Base-by-base conservation (phyloP, 2,888 invertebrate species). In the Diadromus collaris region DNA sequence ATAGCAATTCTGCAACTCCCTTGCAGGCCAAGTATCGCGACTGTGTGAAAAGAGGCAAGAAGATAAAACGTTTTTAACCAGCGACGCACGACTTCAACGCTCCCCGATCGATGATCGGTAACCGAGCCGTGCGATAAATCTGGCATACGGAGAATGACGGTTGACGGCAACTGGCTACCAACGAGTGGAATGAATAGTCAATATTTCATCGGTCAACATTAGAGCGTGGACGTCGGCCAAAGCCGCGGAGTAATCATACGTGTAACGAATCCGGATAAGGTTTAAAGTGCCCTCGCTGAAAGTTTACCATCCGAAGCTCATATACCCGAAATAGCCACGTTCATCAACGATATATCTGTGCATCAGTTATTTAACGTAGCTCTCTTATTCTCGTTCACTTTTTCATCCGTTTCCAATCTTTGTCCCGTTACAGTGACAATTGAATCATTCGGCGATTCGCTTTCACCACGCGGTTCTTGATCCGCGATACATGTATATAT, bases 171-270 rank as follows among this genome's bases (percentile, higher is more conserved):
- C 38, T 41, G 29, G 21, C 13, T 38, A 29, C 10, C 24, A 73
- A 46, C 69, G 56, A 51, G 38, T 69, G 48, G 69, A 78, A 78
- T 65, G 78, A 69, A 73, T 65, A 72, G 64, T 58, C 78, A 69
- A 78, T 78, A 78, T 73, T 73, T 48, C 68, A 65, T 56, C 44
- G 73, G 71, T 69, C 64, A 73, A 73, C 64, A 73, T 73, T 78
- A 69, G 56, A 64, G 29, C 41, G 67, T 44, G 61, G 67, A 54
- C 41, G 54, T 27, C 56, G 46, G n/a, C 46, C 16, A 19, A 48
- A 48, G 64, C 51, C 46, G 41, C n/a, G 24, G 48, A 46, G 34
- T 27, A 69, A 56, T 64, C 63, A 68, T 69, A 64, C 65, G 48
- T 19, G 56, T 41, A 56, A 13, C 34, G 38, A 16, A 32, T 24